These are phyloP conservation scores for Homarus americanus DNA, from an alignment of 1,140 invertebrate genomes.

Conservation along the genomic window DNA sequence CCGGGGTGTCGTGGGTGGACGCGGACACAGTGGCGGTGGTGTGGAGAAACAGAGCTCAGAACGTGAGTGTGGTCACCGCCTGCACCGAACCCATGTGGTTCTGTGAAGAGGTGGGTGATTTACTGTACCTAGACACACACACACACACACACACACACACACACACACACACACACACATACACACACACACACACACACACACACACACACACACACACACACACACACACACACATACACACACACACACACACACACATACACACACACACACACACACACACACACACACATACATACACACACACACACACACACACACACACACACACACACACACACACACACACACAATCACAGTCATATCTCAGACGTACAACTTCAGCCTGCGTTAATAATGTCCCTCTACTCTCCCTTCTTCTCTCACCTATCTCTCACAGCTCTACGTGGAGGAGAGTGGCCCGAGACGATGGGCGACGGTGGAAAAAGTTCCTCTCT, in stretches of 20 bases:
- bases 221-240: neutral
- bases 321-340: too few species aligned
- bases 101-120: constrained; percentile 82
- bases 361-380: too few species aligned
- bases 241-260: neutral
- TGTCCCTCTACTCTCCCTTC: neutral
- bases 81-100: constrained; percentile 82
- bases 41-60: constrained; percentile 94
- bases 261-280: neutral
- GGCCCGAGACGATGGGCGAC: constrained; percentile 52
- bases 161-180: neutral
- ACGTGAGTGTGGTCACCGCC: constrained; percentile 90
- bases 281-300: neutral
- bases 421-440: neutral
- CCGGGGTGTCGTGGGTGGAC: constrained; percentile 91
- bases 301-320: too few species aligned
- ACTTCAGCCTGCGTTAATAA: too few species aligned
- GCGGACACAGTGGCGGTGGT: constrained; percentile 87
- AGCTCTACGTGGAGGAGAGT: constrained; percentile 72
- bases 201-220: constrained; percentile 23
- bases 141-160: too few species aligned
- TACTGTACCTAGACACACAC: neutral
- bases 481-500: constrained; percentile 57
- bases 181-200: constrained; percentile 20
- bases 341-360: too few species aligned